Base-by-base conservation (phyloP, 2,888 invertebrate genomes). In the Aphodius sticticus region DNA sequence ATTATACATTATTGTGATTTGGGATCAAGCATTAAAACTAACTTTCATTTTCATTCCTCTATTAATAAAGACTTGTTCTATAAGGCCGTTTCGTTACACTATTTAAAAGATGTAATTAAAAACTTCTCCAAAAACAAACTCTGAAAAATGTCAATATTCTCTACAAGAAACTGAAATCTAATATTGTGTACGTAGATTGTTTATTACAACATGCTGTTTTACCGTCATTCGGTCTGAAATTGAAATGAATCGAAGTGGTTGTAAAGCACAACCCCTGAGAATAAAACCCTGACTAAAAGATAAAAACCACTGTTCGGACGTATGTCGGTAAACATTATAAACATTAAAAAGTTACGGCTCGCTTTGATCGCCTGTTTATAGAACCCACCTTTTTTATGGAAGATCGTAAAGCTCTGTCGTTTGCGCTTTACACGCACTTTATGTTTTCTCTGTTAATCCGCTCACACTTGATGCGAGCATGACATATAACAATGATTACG, bases 291-390 rank as follows among this genome's bases (percentile, higher is more conserved):
- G 9, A 5, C 53, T 53, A 53, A 53, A 53, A 53, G 53, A 53
- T 53, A 53, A 53, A 53, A 53, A 53, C 53, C 53, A 53, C 53
- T 53, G 53, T 53, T 53, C 12, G 53, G 7, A 53, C 53, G 53
- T 53, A 53, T 53, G 53, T 53, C 53, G 53, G 53, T 53, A 53
- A 53, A 53, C 53, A 53, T 53, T 53, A 53, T 53, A 53, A 53
- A 53, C 53, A 53, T 53, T 53, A 53, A 53, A 53, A 53, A 53
- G 53, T 53, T 53, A 53, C 53, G 7, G 53, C 53, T 12, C 7
- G 9, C 3, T 7, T 53, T 53, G 53, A 53, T 53, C 53, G 53
- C 53, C 53, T 53, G 53, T 53, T 53, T 53, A 53, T 53, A 9
- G 53, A 53, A 53, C 53, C 53, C 53, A 53, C 53, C 53, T 53